phyloP scores from a whole-genome alignment of 2,888 invertebrate genomes.

The Eupithecia subfuscata region DNA sequence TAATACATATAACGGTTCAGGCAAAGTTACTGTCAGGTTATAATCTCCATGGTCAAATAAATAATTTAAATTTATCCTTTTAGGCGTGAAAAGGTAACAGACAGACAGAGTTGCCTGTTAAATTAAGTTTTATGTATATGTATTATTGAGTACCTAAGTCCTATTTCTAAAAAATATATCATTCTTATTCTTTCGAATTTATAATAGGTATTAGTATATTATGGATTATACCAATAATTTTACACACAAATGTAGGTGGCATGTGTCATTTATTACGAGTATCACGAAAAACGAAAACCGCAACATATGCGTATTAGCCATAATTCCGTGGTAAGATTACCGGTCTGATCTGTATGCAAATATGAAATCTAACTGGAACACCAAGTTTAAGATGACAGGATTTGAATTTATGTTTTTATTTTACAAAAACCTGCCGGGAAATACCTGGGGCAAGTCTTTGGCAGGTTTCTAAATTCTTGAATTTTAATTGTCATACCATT shows the following conservation, averaged over 20 bases:
- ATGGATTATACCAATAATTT: neutral
- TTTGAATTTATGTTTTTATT: neutral
- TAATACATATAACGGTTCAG: too few relatives aligned
- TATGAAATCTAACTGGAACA: conserved; percentile 22
- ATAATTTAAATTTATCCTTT: too few relatives aligned
- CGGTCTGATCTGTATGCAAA: conserved; percentile 24
- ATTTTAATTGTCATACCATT: neutral
- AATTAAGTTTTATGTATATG: too few relatives aligned
- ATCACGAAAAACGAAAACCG: neutral
- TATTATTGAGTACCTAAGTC: too few relatives aligned
- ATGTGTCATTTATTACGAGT: neutral
- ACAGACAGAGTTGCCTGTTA: too few relatives aligned
- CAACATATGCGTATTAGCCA: neutral
- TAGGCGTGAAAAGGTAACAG: too few relatives aligned
- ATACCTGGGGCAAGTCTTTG: neutral
- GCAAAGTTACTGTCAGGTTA: too few relatives aligned
- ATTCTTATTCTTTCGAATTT: too few relatives aligned
- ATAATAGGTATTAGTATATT: too few relatives aligned
- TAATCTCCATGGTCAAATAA: too few relatives aligned
- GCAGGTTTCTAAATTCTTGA: neutral
- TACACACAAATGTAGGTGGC: neutral
- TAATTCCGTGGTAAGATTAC: neutral
- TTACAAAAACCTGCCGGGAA: neutral
- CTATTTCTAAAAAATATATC: too few relatives aligned
- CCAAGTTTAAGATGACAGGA: conserved; percentile 18